Base-by-base conservation (phyloP, 2,888 invertebrate genomes). In the Aplocera efformata region DNA sequence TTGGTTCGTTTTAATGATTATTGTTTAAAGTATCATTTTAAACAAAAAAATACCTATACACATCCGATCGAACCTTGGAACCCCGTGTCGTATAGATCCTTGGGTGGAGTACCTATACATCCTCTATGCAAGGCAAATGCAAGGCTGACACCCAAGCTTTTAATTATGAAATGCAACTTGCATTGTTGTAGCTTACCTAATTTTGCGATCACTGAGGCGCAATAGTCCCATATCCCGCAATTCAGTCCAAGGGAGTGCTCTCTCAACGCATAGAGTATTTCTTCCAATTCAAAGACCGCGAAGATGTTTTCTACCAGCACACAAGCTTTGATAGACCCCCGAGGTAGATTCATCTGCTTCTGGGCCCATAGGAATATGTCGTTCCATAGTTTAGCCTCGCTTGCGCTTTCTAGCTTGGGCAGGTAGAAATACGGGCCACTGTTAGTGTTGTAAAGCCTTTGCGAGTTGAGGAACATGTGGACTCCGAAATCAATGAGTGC, bases 211-310 rank as follows among this genome's bases (percentile, higher is more conserved):
- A 92, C 90, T 1, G 91, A 92, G 0, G 92, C 92, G 36, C 90
- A 89, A 64, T 93, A 94, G 64, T 94, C 93, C 94, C 93, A 94
- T 53, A 93, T 91, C 2, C 94, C 93, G 71, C 93, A 93, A 66
- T 93, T 94, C 1, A 94, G 80, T 1, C 93, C 93, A 23, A 92
- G 70, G 0, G 92, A 92, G 70, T 93, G 92, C 38, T 92, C 90
- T 50, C 76, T 88, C 24, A 94, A 67, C 7, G 90, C 91, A 67
- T 86, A 92, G 37, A 93, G 79, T 45, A 94, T 94, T 62, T 92
- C 91, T 31, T 94, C 92, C 78, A 92, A 83, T 73, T 92, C 91
- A 78, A 93, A 93, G 1, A 90, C 82, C 0, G 93, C 91, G 7
- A 93, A 67, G 43, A 94, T 90, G 60, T 93, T 93, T 71, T 94